These are phyloP conservation scores for Hozukius guyotensis DNA, from an alignment of 2,797 vertebrate species.

Conservation along the genomic window DNA sequence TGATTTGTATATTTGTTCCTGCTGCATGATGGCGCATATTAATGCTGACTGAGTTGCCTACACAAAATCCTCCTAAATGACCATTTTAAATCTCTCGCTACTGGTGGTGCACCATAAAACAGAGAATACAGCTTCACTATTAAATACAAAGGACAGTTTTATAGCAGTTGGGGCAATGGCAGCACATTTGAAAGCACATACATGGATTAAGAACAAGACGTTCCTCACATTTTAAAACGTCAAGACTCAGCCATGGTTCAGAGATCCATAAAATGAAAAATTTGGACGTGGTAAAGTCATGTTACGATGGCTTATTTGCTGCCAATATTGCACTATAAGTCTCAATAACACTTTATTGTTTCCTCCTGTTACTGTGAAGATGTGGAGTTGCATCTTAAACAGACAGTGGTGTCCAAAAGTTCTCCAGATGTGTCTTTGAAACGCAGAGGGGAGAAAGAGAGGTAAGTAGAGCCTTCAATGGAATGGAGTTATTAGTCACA, in stretches of 20 bases:
- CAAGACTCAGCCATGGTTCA: constrained; percentile 31
- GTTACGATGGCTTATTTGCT: constrained; percentile 46
- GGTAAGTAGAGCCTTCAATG: constrained; percentile 17
- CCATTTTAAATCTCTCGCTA: constrained; percentile 46
- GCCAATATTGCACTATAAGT: constrained; percentile 61
- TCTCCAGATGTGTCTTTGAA: constrained; percentile 46
- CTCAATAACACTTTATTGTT: constrained; percentile 62
- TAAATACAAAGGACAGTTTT: constrained; percentile 63
- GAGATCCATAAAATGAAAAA: constrained; percentile 57
- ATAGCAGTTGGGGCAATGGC: constrained; percentile 38
- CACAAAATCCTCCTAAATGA: constrained; percentile 23
- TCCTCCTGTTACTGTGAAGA: constrained; percentile 50
- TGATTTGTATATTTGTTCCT: constrained; percentile 25
- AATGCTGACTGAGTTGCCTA: constrained; percentile 29
- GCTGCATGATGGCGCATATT: constrained; percentile 20
- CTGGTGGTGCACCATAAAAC: constrained; percentile 48
- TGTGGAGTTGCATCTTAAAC: constrained; percentile 50
- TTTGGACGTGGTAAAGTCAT: constrained; percentile 35
- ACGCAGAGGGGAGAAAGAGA: background rate
- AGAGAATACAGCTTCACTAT: constrained; percentile 49
- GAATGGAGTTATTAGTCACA: constrained; percentile 20
- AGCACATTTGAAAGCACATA: constrained; percentile 55
- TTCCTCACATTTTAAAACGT: constrained; percentile 45
- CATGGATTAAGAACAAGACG: constrained; percentile 53
- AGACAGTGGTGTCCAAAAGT: constrained; percentile 45